phyloP scores from a whole-genome alignment of 2,888 invertebrate species.

The Eilema caniola region DNA sequence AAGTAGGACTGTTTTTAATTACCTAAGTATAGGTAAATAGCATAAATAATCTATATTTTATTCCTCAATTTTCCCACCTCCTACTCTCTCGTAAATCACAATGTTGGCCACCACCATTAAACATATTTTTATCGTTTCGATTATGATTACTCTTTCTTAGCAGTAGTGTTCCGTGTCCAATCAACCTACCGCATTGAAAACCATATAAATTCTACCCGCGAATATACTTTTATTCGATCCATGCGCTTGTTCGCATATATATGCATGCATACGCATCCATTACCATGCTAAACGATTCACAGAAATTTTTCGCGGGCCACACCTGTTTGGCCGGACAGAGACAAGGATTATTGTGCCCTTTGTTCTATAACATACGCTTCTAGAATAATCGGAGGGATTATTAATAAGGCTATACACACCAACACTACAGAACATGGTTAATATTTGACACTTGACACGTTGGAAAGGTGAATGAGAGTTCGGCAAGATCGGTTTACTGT shows the following conservation, averaged over 20 bases:
- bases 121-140: background rate
- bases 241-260: conserved; percentile 61
- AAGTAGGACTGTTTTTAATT: too few species aligned
- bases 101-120: too few species aligned
- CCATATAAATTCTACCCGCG: conserved; percentile 67
- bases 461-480: too few species aligned
- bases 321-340: conserved; percentile 37
- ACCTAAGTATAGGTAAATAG: too few species aligned
- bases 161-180: conserved; percentile 1
- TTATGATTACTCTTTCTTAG: background rate
- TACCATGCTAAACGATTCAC: conserved; percentile 75
- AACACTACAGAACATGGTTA: background rate
- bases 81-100: too few species aligned
- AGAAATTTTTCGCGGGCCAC: conserved; percentile 66
- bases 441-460: too few species aligned
- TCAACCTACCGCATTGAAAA: conserved; percentile 61
- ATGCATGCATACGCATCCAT: conserved; percentile 63
- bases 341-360: conserved; percentile 33
- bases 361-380: conserved; percentile 32
- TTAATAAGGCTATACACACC: background rate
- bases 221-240: conserved; percentile 57
- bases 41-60: too few species aligned
- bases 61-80: too few species aligned
- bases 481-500: too few species aligned
- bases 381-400: conserved; percentile 22